phyloP scores from a whole-genome alignment of 2,113 vertebrate genomes.

The Tor tambroides region DNA sequence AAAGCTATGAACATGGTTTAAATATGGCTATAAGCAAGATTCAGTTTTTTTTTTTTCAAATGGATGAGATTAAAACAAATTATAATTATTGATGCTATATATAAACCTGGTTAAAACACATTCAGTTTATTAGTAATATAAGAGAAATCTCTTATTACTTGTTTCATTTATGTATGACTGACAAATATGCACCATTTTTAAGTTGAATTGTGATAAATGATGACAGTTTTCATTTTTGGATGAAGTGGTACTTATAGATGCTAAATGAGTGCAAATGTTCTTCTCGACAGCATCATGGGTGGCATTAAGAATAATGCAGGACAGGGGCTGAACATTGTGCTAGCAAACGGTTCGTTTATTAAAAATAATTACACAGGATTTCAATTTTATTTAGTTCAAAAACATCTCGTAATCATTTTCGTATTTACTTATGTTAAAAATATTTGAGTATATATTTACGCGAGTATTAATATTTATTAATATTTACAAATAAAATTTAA shows the following conservation, averaged over 20 bases:
- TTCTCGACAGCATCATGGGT: conserved; percentile 82
- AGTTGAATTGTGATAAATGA: background rate
- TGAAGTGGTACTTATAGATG: conserved; percentile 17
- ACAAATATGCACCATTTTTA: background rate
- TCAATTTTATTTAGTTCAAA: too few relatives aligned
- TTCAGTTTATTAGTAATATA: background rate
- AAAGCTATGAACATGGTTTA: background rate
- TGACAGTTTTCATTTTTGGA: background rate
- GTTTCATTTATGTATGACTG: background rate
- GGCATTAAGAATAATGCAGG: conserved; percentile 80
- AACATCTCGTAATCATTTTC: too few relatives aligned
- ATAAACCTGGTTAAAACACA: background rate
- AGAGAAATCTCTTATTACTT: background rate
- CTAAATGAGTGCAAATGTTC: background rate
- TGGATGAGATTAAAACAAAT: background rate
- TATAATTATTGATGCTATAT: background rate
- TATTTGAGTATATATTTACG: background rate
- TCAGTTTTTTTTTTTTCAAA: background rate
- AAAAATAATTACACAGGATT: background rate
- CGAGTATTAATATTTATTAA: background rate
- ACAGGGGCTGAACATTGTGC: conserved; percentile 83
- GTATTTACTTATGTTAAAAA: background rate
- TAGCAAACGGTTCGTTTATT: conserved; percentile 82
- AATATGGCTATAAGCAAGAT: background rate
- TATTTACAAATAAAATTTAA: background rate